Percentiles rank a stretch among this genome's conserved stretches.
phyloP scores from a whole-genome alignment of 2,113 vertebrate genomes.

The Cephalopholis sonnerati region DNA sequence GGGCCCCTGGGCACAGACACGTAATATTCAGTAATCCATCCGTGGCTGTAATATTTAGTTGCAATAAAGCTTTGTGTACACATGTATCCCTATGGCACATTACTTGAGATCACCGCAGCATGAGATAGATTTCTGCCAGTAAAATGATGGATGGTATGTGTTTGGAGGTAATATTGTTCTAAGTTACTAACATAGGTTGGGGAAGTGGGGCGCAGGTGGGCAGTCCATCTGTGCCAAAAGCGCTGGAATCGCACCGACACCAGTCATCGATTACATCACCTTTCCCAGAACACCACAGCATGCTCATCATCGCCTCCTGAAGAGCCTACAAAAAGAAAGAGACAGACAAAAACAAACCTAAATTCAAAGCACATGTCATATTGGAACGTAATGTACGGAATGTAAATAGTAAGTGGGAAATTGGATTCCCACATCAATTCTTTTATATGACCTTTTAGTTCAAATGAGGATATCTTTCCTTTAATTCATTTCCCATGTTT shows the following conservation, averaged over 20 bases:
- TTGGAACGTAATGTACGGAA: not conserved
- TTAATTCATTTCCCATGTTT: too few species aligned
- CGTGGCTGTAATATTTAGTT: not conserved
- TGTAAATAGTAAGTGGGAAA: not conserved
- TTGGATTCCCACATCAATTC: not conserved
- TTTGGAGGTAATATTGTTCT: slow-evolving; percentile 16
- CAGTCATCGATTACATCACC: slow-evolving; percentile 99
- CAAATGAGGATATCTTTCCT: too few species aligned
- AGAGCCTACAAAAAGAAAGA: slow-evolving; percentile 86
- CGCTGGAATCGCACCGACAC: slow-evolving; percentile 97
- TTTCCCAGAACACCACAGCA: slow-evolving; percentile 96
- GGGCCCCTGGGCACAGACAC: not conserved
- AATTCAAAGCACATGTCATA: not conserved
- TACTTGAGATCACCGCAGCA: not conserved
- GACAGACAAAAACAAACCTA: not conserved
- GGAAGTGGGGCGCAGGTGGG: slow-evolving; percentile 96
- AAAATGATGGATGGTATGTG: slow-evolving; percentile 43
- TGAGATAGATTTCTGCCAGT: slow-evolving; percentile 40
- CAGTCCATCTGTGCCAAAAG: slow-evolving; percentile 94
- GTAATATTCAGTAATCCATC: not conserved
- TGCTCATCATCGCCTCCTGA: slow-evolving; percentile 98
- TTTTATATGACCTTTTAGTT: too few species aligned
- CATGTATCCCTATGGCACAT: not conserved
- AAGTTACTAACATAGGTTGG: slow-evolving; percentile 89
- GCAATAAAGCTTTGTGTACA: slow-evolving; percentile 7